Conservation (phyloP, 2,113 vertebrate species). For the Galeopterus variegatus region DNA sequence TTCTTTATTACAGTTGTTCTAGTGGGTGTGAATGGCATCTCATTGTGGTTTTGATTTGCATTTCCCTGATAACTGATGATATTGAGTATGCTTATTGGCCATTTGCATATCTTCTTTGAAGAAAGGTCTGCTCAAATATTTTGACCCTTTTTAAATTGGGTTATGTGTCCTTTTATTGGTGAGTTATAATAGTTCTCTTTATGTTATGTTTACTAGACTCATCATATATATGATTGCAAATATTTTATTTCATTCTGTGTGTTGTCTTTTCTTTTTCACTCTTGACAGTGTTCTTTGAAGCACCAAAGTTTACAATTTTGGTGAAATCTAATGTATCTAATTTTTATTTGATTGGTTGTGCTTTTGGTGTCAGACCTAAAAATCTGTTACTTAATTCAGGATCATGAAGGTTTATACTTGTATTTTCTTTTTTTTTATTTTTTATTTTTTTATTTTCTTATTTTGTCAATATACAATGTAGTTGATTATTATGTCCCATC, state of each 20-base stretch:
- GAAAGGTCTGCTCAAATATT: neutral
- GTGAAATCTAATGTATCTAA: neutral
- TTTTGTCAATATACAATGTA: no score
- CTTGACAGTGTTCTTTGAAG: neutral
- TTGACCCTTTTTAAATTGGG: neutral
- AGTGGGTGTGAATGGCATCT: neutral
- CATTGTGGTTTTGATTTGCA: neutral
- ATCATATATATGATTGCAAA: neutral
- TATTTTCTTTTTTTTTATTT: no score
- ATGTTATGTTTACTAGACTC: neutral
- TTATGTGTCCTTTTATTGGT: neutral
- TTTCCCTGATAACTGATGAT: neutral
- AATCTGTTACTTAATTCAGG: neutral
- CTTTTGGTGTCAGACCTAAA: neutral
- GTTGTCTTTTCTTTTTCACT: neutral
- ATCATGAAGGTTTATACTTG: neutral
- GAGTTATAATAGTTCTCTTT: neutral
- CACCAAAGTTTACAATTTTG: neutral
- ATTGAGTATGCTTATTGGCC: neutral
- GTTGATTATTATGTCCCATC: no score
- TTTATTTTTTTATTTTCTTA: no score
- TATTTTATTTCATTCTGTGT: neutral
- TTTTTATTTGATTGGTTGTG: neutral
- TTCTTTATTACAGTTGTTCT: neutral
- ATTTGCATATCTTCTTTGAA: neutral